Base-by-base conservation (phyloP, 2,888 invertebrate species). In the Esperia sulphurella region DNA sequence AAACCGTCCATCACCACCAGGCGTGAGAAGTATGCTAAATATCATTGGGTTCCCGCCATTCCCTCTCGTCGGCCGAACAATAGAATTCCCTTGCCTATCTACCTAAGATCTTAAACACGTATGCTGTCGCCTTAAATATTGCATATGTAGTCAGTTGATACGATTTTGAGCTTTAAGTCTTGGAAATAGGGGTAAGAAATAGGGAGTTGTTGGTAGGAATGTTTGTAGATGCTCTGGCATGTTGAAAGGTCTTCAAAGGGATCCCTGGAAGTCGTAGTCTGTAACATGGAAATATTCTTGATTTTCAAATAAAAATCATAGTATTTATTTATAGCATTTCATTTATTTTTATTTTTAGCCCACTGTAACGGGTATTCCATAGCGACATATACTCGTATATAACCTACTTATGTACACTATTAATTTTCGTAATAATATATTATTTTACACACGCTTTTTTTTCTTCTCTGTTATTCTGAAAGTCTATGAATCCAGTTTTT, bases 11-110 rank as follows among this genome's bases (percentile, higher is more conserved):
- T 37, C 37, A 13, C 8, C 37, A 13, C 8, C 37, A 37, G 2
- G 28, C 46, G 41, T 46, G 46, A 47, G 47, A 47, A 47, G 47
- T 47, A 47, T 47, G 47, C 47, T 47, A 47, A 43, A 13, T 29
- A 30, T 40, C 14, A 14, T 21, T 5, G 8, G 8, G 14, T 31
- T 33, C 31, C 31, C 31, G 29, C 31, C 41, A 21, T 33, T 41
- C 42, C 43, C 43, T 31, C 42, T 30, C 42, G 42, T 38, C 47
- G 42, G 42, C 41, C 2, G 21, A 28, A 49, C 49, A 49, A 49
- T 49, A 41, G 21, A 41, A 49, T 49, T 44, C 41, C 44, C 49
- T n/a, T 38, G 44, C 14, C 43, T 43, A 45, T 49, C 44, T 40
- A 14, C 14, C 8, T 12, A 28, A 33, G 40, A 46, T 46, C 45